These are phyloP conservation scores for Drosophila albomicans DNA, from an alignment of 1,140 invertebrate genomes.

Conservation along the genomic window DNA sequence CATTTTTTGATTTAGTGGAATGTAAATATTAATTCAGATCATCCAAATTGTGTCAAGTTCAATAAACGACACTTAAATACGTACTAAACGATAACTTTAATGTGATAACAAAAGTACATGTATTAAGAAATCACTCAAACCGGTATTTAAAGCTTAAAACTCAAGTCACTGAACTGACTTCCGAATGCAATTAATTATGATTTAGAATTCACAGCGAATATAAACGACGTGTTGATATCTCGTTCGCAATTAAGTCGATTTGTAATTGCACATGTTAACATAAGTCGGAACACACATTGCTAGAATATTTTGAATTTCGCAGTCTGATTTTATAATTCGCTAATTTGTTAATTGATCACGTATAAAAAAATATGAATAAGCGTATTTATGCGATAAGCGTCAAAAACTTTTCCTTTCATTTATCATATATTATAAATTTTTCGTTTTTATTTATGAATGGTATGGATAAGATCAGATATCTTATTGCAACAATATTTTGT, in stretches of 20 bases:
- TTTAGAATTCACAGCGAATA: constrained; percentile 6
- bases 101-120: constrained; percentile 14
- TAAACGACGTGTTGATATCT: constrained; percentile 3
- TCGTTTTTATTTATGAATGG: too few species aligned
- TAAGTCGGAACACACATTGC: constrained; percentile 8
- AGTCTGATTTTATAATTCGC: not conserved
- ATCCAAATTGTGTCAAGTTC: constrained; percentile 27
- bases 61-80: constrained; percentile 16
- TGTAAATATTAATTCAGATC: not conserved
- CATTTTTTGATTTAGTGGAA: not conserved
- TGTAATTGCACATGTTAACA: constrained; percentile 22
- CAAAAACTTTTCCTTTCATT: not conserved
- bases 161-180: constrained; percentile 39
- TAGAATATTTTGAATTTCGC: not conserved
- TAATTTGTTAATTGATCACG: constrained; percentile 14
- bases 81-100: not conserved
- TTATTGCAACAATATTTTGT: not conserved
- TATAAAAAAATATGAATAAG: not conserved
- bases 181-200: constrained; percentile 35
- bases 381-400: not conserved
- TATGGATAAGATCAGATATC: too few species aligned
- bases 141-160: constrained; percentile 8
- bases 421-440: too few species aligned
- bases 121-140: constrained; percentile 19
- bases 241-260: constrained; percentile 9